These are phyloP conservation scores for Protophormia terraenovae DNA, from an alignment of 2,888 invertebrate species.

Conservation along the genomic window DNA sequence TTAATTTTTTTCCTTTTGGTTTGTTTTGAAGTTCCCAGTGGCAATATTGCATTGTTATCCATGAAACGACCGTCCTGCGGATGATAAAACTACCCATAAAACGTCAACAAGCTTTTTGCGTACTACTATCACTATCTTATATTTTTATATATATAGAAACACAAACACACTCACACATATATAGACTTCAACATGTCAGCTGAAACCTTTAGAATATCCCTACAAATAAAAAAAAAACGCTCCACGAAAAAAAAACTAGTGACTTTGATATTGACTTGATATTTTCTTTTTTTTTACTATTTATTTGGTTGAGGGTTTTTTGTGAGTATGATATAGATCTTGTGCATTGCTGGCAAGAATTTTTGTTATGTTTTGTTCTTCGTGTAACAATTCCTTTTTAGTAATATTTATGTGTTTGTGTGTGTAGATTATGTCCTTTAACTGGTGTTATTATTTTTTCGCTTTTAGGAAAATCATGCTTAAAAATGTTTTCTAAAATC, in stretches of 20 bases:
- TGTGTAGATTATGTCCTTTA: not conserved
- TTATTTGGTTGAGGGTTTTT: slow-evolving; percentile 4
- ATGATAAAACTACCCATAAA: slow-evolving; percentile 46
- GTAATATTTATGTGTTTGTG: not conserved
- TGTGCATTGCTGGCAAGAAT: slow-evolving; percentile 79
- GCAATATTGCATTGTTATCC: slow-evolving; percentile 66
- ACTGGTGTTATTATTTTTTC: slow-evolving; percentile 13
- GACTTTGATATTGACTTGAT: slow-evolving; percentile 22
- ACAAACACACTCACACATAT: too few species aligned
- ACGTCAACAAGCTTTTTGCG: slow-evolving; percentile 35
- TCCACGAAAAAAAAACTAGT: not conserved
- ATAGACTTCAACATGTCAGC: not conserved
- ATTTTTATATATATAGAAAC: too few species aligned
- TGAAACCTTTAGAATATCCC: not conserved
- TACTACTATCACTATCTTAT: not conserved
- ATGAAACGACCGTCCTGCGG: slow-evolving; percentile 62
- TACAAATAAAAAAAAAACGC: not conserved
- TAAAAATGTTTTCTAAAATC: slow-evolving; percentile 11
- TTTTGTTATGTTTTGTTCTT: slow-evolving; percentile 78
- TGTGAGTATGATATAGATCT: slow-evolving; percentile 76
- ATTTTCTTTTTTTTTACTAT: not conserved
- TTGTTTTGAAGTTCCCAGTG: slow-evolving; percentile 52
- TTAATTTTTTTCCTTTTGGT: too few species aligned
- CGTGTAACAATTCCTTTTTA: slow-evolving; percentile 48
- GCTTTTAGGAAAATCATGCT: slow-evolving; percentile 19